Conservation (phyloP, 2,888 invertebrate genomes). For the Leistus spinibarbis region DNA sequence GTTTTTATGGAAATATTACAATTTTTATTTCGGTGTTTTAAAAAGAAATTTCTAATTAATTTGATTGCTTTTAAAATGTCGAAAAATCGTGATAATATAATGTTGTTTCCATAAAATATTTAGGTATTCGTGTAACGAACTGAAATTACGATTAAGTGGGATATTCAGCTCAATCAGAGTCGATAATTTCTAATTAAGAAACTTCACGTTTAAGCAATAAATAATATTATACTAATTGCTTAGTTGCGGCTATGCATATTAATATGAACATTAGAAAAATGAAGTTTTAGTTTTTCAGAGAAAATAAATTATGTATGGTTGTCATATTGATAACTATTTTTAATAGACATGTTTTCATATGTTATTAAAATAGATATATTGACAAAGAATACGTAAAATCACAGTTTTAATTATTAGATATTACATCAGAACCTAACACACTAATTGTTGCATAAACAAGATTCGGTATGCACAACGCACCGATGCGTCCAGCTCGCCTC, state of each 20-base stretch:
- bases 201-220: slow-evolving; percentile 11
- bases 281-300: background rate
- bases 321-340: background rate
- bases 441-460: no score
- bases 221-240: slow-evolving; percentile 29
- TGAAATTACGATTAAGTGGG: slow-evolving; percentile 1
- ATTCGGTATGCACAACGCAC: no score
- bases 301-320: background rate
- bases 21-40: background rate
- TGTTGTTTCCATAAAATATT: slow-evolving; percentile 11
- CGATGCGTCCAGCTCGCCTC: no score
- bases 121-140: background rate
- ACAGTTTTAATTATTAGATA: no score
- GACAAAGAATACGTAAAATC: no score
- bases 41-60: slow-evolving; percentile 23
- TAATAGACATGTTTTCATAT: background rate
- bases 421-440: no score
- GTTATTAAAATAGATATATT: background rate
- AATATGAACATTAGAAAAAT: slow-evolving; percentile 17
- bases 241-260: slow-evolving; percentile 13
- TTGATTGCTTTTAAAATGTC: slow-evolving; percentile 1
- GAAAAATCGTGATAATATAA: slow-evolving; percentile 19
- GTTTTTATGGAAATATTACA: background rate
- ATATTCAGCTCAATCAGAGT: slow-evolving; percentile 17
- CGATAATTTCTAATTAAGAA: slow-evolving; percentile 26